Base-by-base conservation (phyloP, 2,888 invertebrate genomes). In the Callosobruchus maculatus region DNA sequence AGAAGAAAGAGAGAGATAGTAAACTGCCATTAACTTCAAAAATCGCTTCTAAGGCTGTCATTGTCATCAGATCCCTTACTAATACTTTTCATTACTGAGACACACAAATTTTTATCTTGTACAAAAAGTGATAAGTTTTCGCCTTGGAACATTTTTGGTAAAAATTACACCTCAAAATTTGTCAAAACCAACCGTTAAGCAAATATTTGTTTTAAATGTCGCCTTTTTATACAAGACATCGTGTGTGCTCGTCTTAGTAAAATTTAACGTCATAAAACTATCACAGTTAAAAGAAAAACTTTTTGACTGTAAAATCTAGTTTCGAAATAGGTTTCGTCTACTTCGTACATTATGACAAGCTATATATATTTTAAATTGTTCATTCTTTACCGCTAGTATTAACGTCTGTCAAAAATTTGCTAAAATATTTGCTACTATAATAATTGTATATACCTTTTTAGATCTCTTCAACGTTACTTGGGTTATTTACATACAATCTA, bases 381-480 rank as follows among this genome's bases (percentile, higher is more conserved):
- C 30, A 21, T 74, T 77, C 76, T 68, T 76, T 77, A 77, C 77
- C 31, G 66, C 74, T 76, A 49, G 18, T 49, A 49, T 49, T 49
- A 49, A 49, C 49, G 49, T 49, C 49, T 73, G 74, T 77, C 75
- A 75, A 77, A 78, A 78, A 78, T 80, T 77, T 73, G 76, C 79
- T 80, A 80, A 76, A 76, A 77, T 76, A 78, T 77, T 77, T 71
- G 74, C 78, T 78, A 77, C 73, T 73, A 70, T 21, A 9, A 9
- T 68, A 68, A 68, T 22, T 68, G 22, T 22, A 21, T 68, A 68
- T 68, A 49, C 49, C 49, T 49, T 73, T 73, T 75, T 73, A 72
- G 71, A 75, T 75, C 73, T 73, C 74, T 71, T 74, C 69, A 77
- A n/a, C n/a, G n/a, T n/a, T n/a, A n/a, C n/a, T 71, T 71, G 70